These are phyloP conservation scores for Phalacrocorax carbo DNA, from an alignment of 2,113 vertebrate species.

Conservation along the genomic window DNA sequence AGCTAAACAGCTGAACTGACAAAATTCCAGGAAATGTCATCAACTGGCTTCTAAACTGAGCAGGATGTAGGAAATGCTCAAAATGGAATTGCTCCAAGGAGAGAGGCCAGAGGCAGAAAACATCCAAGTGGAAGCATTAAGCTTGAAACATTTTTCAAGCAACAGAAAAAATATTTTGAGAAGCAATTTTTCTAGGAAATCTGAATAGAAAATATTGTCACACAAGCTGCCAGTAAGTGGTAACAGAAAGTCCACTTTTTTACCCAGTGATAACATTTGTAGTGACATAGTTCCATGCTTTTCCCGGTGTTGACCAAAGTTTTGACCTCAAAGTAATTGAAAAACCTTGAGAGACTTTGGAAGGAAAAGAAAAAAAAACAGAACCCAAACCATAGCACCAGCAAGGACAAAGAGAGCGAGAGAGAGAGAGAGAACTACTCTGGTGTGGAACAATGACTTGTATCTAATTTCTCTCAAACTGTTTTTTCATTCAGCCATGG, in stretches of 20 bases:
- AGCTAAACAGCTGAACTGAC: neutral
- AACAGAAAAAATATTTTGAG: neutral
- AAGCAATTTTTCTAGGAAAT: neutral
- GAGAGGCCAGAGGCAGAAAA: neutral
- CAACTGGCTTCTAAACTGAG: neutral
- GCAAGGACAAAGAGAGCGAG: neutral
- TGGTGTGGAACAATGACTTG: slow-evolving; percentile 17
- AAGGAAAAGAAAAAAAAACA: neutral
- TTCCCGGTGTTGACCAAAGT: neutral
- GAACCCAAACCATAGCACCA: neutral
- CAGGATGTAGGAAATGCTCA: neutral
- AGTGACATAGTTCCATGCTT: neutral
- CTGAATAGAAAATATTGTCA: neutral
- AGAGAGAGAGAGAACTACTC: neutral
- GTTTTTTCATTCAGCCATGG: neutral
- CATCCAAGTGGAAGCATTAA: neutral
- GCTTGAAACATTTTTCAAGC: neutral
- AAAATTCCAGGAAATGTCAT: neutral
- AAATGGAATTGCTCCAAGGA: neutral
- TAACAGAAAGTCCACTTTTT: neutral
- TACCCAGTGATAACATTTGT: neutral
- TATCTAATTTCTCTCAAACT: neutral
- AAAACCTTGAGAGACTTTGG: neutral
- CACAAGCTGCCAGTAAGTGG: neutral
- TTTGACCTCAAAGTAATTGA: neutral